Base-by-base conservation (phyloP, 2,888 invertebrate genomes). In the Drosophila monieri region DNA sequence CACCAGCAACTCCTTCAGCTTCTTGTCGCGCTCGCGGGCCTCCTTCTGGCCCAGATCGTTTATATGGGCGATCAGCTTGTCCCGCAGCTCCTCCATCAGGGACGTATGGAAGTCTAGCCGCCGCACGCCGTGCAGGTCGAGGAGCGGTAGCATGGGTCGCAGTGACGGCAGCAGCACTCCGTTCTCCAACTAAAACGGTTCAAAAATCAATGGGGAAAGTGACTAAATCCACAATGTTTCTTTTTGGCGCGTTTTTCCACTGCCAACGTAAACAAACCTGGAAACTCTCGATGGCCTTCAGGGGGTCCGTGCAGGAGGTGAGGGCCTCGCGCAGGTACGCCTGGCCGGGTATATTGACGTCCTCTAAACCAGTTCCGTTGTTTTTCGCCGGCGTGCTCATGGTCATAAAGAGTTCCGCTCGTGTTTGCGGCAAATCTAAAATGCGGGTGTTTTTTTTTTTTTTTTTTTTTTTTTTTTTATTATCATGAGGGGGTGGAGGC, bases 241-340 rank as follows among this genome's bases (percentile, higher is more conserved):
- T n/a, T n/a, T 35, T 35, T 35, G 35, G 35, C 35, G 35, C 35
- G 35, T 35, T 35, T 35, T 32, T 35, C 5, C n/a, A 6, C 43
- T 39, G 15, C 51, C 70, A 61, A 70, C 61, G 70, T 71, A 54
- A 54, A 68, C 71, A 80, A 90, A 95, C 95, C 93, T 99, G 98
- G 93, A 99, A 99, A 91, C 98, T 98, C 93, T 98, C 98, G 74
- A 99, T 99, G n/a, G 99, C 98, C 92, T 97, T 97, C 39, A 99
- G 91, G 10, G 99, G 99, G 92, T 99, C 98, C 0, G 97, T 97
- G 90, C 98, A 98, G 88, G 97, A 98, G 12, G 98, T 98, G 14
- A 99, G 93, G 10, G 98, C 96, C 91, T 98, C 97, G 52, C 95
- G 93, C n/a, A 98, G 93, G 90, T 94, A 96, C n/a, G 94, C 94